Base-by-base conservation (phyloP, 2,888 invertebrate species). In the Chloroclysta siterata region DNA sequence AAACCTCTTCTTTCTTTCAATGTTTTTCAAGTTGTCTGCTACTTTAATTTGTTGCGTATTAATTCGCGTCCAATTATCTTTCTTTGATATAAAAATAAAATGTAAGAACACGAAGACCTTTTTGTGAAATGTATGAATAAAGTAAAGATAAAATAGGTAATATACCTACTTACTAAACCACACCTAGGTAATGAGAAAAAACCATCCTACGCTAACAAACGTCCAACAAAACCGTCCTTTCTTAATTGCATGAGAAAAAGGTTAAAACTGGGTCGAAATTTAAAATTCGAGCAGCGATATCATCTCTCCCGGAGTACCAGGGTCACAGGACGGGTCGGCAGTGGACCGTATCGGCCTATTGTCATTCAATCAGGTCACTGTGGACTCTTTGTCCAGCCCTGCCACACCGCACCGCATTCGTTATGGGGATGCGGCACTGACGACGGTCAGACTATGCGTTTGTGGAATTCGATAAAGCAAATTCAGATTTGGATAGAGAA, bases 301-400 rank as follows among this genome's bases (percentile, higher is more conserved):
- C 60, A 69, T 69, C 68, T 69, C 69, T 55, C 52, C 56, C 60
- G 52, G 66, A 56, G 62, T 76, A 76, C 79, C 79, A 83, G 81
- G 82, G 80, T 78, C 77, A 73, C 69, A 80, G 74, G 65, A 69
- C 71, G 74, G 78, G 77, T 80, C 75, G 75, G 78, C 87, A 75
- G 81, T 84, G 85, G 84, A 87, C 86, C 89, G 82, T 82, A 77
- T 77, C 81, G 74, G 57, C 74, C 78, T 77, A 87, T 90, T 90
- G 90, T 90, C 84, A 89, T 90, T 87, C 88, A 89, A 90, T 89
- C 84, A 83, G 76, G 72, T 75, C 80, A 83, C 89, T 88, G 87
- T 88, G 77, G 75, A 72, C 70, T 78, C 84, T 88, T 88, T 88
- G 88, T 87, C 78, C 81, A 73, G 78, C 73, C 77, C 76, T 66